Conservation (phyloP, 2,113 vertebrate genomes). For the Eonycteris spelaea region DNA sequence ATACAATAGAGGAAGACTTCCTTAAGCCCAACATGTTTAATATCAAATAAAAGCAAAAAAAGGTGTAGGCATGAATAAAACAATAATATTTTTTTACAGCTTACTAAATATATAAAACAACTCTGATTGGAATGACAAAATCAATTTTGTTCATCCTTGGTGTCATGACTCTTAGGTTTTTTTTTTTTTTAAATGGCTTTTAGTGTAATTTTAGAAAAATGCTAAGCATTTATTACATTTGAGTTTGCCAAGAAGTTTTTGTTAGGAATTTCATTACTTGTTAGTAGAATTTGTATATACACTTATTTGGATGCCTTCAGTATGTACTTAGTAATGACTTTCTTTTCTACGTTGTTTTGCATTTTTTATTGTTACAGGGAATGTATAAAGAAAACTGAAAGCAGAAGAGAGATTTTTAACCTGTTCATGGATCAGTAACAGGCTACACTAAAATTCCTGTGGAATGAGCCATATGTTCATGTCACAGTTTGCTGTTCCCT, state of each 20-base stretch:
- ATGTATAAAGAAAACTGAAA: background rate
- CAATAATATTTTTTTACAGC: background rate
- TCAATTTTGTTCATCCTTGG: background rate
- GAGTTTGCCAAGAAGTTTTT: rapidly evolving
- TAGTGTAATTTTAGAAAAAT: background rate
- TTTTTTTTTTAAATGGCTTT: background rate
- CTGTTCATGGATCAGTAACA: constrained; percentile 8
- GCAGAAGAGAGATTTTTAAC: background rate
- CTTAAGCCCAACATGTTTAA: background rate
- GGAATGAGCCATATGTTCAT: background rate
- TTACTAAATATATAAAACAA: background rate
- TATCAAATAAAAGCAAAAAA: background rate
- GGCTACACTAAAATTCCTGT: background rate
- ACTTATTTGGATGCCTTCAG: background rate
- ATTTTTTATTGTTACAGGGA: background rate
- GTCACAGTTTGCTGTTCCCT: background rate
- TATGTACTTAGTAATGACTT: background rate
- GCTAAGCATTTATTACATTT: background rate
- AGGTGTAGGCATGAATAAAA: background rate
- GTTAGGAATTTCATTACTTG: background rate
- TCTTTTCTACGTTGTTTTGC: background rate
- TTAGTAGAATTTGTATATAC: background rate
- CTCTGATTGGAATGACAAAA: background rate
- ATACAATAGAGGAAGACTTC: background rate
- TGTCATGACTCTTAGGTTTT: background rate